phyloP scores from a whole-genome alignment of 1,140 invertebrate species.

The Maconellicoccus hirsutus region DNA sequence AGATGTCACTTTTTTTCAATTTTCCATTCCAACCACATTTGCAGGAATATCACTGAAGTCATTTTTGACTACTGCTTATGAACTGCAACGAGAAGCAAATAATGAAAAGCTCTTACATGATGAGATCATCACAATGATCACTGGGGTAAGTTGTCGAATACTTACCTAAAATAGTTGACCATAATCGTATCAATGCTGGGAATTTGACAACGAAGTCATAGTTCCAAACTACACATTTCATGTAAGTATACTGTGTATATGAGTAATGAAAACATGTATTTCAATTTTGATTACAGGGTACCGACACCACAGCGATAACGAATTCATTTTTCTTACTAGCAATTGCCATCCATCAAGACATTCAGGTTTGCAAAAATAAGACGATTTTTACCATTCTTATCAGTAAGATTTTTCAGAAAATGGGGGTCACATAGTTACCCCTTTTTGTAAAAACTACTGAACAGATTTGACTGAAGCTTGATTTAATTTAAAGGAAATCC shows the following conservation, averaged over 20 bases:
- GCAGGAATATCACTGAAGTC: background rate
- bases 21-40: background rate
- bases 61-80: background rate
- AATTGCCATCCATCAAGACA: constrained; percentile 45
- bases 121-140: background rate
- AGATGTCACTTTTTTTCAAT: no score
- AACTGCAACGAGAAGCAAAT: background rate
- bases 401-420: no score
- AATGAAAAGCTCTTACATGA: background rate
- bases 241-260: no score
- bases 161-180: background rate
- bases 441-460: no score
- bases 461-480: no score
- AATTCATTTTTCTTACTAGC: constrained; percentile 37
- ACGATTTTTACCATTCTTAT: no score
- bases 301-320: constrained; percentile 49
- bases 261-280: no score
- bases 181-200: no score
- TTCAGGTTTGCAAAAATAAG: constrained; percentile 42
- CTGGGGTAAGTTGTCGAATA: background rate
- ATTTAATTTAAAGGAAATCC: no score
- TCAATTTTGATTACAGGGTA: constrained; percentile 41
- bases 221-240: no score
- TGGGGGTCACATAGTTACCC: no score
- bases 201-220: no score